phyloP scores from a whole-genome alignment of 2,113 vertebrate species.

The Ictidomys tridecemlineatus region DNA sequence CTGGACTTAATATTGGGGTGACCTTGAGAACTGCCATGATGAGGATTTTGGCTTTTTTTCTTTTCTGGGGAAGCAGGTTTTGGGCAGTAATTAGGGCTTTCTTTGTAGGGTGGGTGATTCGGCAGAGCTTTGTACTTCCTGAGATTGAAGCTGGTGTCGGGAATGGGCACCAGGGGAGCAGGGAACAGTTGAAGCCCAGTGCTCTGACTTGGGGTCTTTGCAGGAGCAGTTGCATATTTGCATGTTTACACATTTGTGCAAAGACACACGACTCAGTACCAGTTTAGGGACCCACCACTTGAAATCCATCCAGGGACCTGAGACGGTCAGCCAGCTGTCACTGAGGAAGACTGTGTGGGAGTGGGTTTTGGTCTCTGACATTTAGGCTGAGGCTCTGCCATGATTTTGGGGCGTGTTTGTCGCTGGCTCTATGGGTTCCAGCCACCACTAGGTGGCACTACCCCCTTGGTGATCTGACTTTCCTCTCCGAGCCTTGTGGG shows the following conservation, averaged over 20 bases:
- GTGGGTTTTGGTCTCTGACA: not conserved
- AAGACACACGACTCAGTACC: not conserved
- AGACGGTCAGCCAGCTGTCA: too few relatives aligned
- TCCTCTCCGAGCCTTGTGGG: not conserved
- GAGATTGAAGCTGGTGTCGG: not conserved
- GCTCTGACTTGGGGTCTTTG: not conserved
- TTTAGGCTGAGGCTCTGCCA: rapidly evolving
- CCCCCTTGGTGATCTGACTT: not conserved
- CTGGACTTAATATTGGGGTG: not conserved
- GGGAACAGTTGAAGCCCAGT: not conserved
- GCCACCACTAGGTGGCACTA: constrained; percentile 70
- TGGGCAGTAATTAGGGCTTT: not conserved
- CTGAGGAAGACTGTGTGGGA: not conserved
- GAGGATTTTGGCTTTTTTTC: not conserved
- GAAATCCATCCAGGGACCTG: not conserved
- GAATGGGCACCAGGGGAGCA: not conserved
- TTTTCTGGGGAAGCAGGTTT: not conserved
- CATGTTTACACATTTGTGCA: rapidly evolving
- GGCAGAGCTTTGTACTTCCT: not conserved
- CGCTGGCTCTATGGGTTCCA: not conserved
- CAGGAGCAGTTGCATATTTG: not conserved
- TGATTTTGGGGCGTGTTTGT: not conserved
- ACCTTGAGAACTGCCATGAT: not conserved
- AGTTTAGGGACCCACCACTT: not conserved
- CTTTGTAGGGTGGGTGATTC: not conserved